phyloP scores from a whole-genome alignment of 2,888 invertebrate genomes.

The Temnothorax rugatulus region DNA sequence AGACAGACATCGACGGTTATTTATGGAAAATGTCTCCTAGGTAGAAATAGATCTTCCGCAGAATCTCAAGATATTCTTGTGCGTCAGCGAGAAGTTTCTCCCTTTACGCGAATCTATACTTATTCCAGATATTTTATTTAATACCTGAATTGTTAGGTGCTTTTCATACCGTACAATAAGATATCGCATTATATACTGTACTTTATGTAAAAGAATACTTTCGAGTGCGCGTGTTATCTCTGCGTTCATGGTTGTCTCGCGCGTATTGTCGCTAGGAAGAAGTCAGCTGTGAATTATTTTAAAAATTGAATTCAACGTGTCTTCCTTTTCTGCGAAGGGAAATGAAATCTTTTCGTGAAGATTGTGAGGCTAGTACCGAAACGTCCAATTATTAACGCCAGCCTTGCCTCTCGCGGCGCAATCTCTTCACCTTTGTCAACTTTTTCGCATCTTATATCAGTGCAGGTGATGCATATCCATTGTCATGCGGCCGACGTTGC shows the following conservation, averaged over 20 bases:
- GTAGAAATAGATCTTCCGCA: conserved; percentile 45
- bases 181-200: neutral
- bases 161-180: conserved; percentile 7
- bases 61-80: conserved; percentile 38
- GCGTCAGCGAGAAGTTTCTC: neutral
- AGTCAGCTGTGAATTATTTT: neutral
- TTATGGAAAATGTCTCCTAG: conserved; percentile 52
- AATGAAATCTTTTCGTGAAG: conserved; percentile 11
- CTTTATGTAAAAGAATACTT: conserved; percentile 14
- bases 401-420: neutral
- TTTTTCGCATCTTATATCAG: conserved; percentile 37
- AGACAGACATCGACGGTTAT: conserved; percentile 56
- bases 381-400: neutral
- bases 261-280: neutral
- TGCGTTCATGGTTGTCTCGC: neutral
- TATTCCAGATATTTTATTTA: conserved; percentile 20
- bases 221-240: neutral
- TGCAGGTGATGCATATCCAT: neutral
- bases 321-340: neutral
- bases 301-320: conserved; percentile 9
- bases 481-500: conserved; percentile 22
- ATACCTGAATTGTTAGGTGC: conserved; percentile 13
- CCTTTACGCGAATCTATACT: neutral
- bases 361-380: neutral
- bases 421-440: neutral